Evolutionary conservation across 1,140 invertebrate genomes (phyloP), one percentile per base, ranked within the genome.

Genomic region (Cotesia typhae): DNA sequence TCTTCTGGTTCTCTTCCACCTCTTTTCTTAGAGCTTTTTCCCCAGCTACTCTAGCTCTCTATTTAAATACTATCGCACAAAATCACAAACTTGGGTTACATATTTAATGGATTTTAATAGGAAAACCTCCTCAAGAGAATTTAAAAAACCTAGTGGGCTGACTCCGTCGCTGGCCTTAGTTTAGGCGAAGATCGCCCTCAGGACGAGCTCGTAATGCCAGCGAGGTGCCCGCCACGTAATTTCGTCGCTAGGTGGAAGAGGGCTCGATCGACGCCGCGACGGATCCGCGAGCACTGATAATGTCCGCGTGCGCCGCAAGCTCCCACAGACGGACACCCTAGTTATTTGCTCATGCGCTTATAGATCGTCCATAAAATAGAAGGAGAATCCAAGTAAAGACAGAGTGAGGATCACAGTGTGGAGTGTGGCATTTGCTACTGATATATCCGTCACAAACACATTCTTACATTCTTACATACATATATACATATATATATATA

Each of bases 281-380:
- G 75, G 76, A 78, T 78, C 77, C 78, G 79, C 79, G 76, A 78
- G 78, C 77, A 82, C 81, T 81, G 78, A 81, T 57, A 47, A 20
- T 67, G 63, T 63, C 70, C 67, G 67, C 65, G 63, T 72, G 57
- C 68, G 61, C 70, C 67, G 67, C 75, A 60, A 51, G 20, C 59
- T 57, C 51, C 61, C 20, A 67, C 52, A 67, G 59, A 64, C n/a
- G 41, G 59, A 10, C 63, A 71, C 66, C 38, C 60, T 57, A 36
- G 10, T 37, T 67, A 47, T n/a, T 10, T 20, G 28, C 68, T 20
- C 37, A 60, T 61, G 68, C 68, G 68, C 37, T 10, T 35, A 4
- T 38, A 9, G 4, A 28, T 10, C 6, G 9, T 41, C 1, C 6
- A 47, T 67, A 41, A 20, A 7, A 51, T 12, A 51, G n/a, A 52